A percentile compares a stretch with the other conserved stretches of the same genome.
phyloP scores from a whole-genome alignment of 2,888 invertebrate species.

The Sarcophaga rosellei region DNA sequence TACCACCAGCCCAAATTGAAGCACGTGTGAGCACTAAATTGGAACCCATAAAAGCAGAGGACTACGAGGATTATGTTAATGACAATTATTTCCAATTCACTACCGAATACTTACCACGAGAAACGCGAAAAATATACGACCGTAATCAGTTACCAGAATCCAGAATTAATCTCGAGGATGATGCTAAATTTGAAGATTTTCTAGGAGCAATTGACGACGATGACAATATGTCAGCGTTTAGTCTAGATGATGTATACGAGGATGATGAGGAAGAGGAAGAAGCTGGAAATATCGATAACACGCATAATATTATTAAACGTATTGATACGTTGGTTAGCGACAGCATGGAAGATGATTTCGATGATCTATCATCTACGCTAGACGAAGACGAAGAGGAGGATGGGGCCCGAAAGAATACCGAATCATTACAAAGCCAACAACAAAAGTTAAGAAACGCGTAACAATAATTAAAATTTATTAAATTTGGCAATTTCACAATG shows the following conservation, averaged over 20 bases:
- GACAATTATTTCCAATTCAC: conserved; percentile 68
- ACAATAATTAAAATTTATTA: conserved; percentile 23
- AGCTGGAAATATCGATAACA: conserved; percentile 51
- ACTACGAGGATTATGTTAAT: conserved; percentile 62
- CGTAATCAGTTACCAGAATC: conserved; percentile 80
- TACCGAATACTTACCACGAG: conserved; percentile 75
- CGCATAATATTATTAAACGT: conserved; percentile 74
- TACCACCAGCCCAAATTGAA: conserved; percentile 64
- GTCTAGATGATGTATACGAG: conserved; percentile 69
- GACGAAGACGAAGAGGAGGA: conserved; percentile 70
- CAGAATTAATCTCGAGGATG: conserved; percentile 65
- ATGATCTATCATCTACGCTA: conserved; percentile 62
- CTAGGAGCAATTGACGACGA: conserved; percentile 62
- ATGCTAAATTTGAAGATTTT: conserved; percentile 52
- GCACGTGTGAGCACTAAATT: conserved; percentile 73
- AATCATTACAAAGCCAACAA: conserved; percentile 11
- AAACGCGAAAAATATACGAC: conserved; percentile 79
- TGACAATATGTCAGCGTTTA: conserved; percentile 65
- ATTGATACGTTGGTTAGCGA: conserved; percentile 75
- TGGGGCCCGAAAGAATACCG: conserved; percentile 45
- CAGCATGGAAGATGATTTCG: conserved; percentile 73
- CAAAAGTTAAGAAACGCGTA: conserved; percentile 52
- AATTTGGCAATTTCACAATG: neutral
- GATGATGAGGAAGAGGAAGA: conserved; percentile 54
- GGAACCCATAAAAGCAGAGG: conserved; percentile 69